Evolutionary conservation across 1,140 invertebrate genomes (phyloP), one percentile per base, ranked within the genome.

Genomic region (Papilio polytes): DNA sequence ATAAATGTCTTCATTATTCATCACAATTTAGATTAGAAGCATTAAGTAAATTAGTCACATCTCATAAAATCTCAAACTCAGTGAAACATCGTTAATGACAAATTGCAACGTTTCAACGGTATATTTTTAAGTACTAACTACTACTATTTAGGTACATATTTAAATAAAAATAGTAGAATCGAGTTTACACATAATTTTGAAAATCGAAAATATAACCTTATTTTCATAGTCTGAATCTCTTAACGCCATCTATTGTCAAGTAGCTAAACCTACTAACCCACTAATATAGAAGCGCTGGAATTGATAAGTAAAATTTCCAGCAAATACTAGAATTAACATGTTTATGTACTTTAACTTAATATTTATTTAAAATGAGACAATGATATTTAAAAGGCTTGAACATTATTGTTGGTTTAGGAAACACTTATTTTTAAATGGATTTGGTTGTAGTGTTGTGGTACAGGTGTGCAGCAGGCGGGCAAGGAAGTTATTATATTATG

Each of bases 1-100:
- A 63, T 63, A 63, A 26, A 63, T 22, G 59, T 26, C 20, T 63
- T 63, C 26, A 63, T 63, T 63, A 63, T 63, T 63, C 22, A 26
- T 63, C 59, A 13, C 59, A 63, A 26, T 63, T 63, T 26, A 63
- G 59, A 63, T 26, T 26, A 12, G 10, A 8, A 13, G 22, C 59
- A 63, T 4, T 63, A 13, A 1, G 7, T 63, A 26, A 63, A 63
- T 63, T 26, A 63, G 22, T 63, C 10, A 59, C 8, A 59, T 59
- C 56, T 8, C 7, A 59, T 3, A 59, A n/a, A 59, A 20, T 6
- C 18, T 51, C 6, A 7, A 22, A 10, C 20, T 59, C 56, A 22
- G 56, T 59, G n/a, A 22, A 20, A 20, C 7, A 59, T 59, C 18
- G 56, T 20, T 8, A 56, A 41, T 56, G 18, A 6, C n/a, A 56